A percentile compares a stretch with the other conserved stretches of the same genome.
These are phyloP conservation scores for Aplocera efformata DNA, from an alignment of 2,888 invertebrate species.

Conservation along the genomic window DNA sequence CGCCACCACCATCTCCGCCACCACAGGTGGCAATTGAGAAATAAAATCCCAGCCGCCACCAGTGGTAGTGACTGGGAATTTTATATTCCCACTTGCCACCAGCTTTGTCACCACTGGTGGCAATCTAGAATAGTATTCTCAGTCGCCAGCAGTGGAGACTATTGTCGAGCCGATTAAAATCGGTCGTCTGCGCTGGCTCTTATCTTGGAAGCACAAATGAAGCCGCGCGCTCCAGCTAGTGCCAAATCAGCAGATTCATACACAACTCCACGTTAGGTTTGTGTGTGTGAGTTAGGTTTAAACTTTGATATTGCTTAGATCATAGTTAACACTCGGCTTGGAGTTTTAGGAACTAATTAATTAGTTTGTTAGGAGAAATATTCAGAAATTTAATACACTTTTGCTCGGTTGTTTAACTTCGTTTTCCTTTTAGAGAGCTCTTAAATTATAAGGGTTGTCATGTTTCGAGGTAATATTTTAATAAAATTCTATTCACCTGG, in stretches of 20 bases:
- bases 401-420: conserved; percentile 36
- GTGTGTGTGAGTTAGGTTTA: conserved; percentile 31
- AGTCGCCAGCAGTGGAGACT: too few species aligned
- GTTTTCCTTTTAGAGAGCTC: conserved; percentile 32
- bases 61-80: too few species aligned
- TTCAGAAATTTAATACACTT: conserved; percentile 49
- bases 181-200: too few species aligned
- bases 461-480: conserved; percentile 21
- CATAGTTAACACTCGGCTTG: conserved; percentile 52
- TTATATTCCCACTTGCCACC: too few species aligned
- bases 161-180: too few species aligned
- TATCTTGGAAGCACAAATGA: too few species aligned
- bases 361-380: conserved; percentile 46
- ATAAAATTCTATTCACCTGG: conserved; percentile 19
- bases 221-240: too few species aligned
- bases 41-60: too few species aligned
- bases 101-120: too few species aligned
- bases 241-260: conserved; percentile 23
- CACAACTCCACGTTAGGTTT: conserved; percentile 30
- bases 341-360: conserved; percentile 58
- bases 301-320: conserved; percentile 57
- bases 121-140: too few species aligned
- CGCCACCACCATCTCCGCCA: too few species aligned
- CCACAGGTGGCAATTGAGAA: too few species aligned
- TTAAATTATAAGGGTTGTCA: conserved; percentile 34